Base-by-base conservation (phyloP, 2,113 vertebrate genomes). In the Catharus fuscescens region DNA sequence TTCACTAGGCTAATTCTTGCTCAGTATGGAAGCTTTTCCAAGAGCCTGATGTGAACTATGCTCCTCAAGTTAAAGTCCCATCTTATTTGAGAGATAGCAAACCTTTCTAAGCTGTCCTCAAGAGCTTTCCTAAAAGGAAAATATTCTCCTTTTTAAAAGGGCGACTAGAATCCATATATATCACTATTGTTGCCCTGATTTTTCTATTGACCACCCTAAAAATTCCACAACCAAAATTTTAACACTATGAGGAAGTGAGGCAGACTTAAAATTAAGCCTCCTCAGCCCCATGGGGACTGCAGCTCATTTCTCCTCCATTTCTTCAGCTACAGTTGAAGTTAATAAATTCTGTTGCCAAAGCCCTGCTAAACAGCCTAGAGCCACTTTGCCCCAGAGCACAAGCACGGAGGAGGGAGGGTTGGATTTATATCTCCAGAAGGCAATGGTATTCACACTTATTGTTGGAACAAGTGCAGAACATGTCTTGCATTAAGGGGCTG, bases 201-300 rank as follows among this genome's bases (percentile, higher is more conserved):
- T 84, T 32, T 47, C 34, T 50, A 20, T 9, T 28, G 8, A 6
- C 29, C 44, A 64, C 26, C 10, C 10, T 72, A 80, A 64, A 90
- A 81, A 44, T 44, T 47, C 50, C 12, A 18, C 48, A 21, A 24
- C 17, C 24, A 10, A 18, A 20, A 72, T 60, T 84, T 82, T 67
- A 65, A 26, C 60, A 34, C 24, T 24, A 47, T 9, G 6, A 69
- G 6, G 50, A 73, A 48, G 32, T 1, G 5, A 74, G 38, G 9
- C 44, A 67, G 53, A 34, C 44, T 59, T 29, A 53, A 67, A 44
- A 53, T 28, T 26, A 90, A 52, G 20, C 29, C 18, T 29, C 36
- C 61, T 47, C 47, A 34, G 40, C 29, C 20, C 64, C 4, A 0
- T 0, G 1, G 26, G 17, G 29, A 47, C 56, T 54, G 52, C 8